Conservation (phyloP, 2,888 invertebrate species). For the Unio pictorum region DNA sequence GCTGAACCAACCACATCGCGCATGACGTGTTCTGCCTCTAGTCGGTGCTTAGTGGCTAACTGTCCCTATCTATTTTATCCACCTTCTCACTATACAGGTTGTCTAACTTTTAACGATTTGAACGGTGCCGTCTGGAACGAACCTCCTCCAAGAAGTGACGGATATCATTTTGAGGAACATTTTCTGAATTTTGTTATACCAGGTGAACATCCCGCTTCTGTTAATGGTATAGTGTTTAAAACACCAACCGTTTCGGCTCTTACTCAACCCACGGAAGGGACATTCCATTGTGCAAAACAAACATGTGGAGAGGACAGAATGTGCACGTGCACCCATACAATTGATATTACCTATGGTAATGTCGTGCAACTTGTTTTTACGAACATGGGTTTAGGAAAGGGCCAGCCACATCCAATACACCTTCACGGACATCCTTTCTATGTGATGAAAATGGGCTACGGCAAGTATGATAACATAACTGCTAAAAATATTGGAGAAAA, state of each 20-base stretch:
- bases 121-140: background rate
- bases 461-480: slow-evolving; percentile 21
- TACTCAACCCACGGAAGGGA: slow-evolving; percentile 12
- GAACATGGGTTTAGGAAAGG: slow-evolving; percentile 23
- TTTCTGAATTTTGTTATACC: slow-evolving; percentile 31
- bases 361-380: slow-evolving; percentile 34
- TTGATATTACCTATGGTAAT: slow-evolving; percentile 18
- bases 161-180: slow-evolving; percentile 14
- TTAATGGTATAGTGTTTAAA: slow-evolving; percentile 17
- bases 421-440: slow-evolving; percentile 57
- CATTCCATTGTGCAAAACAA: slow-evolving; percentile 5
- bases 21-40: slow-evolving; percentile 9
- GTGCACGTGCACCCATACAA: slow-evolving; percentile 28
- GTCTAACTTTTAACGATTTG: slow-evolving; percentile 16
- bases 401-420: slow-evolving; percentile 49
- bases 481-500: slow-evolving; percentile 23
- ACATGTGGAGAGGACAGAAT: slow-evolving; percentile 12
- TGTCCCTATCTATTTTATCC: slow-evolving; percentile 26
- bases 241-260: slow-evolving; percentile 12
- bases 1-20: slow-evolving; percentile 10
- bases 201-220: slow-evolving; percentile 12
- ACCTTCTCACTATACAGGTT: slow-evolving; percentile 1
- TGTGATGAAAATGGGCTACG: slow-evolving; percentile 50
- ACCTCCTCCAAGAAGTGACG: background rate
- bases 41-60: slow-evolving; percentile 21